Percentiles rank a stretch among this genome's conserved stretches.
phyloP scores from a whole-genome alignment of 2,888 invertebrate genomes.

The Microctonus aethiopoides region DNA sequence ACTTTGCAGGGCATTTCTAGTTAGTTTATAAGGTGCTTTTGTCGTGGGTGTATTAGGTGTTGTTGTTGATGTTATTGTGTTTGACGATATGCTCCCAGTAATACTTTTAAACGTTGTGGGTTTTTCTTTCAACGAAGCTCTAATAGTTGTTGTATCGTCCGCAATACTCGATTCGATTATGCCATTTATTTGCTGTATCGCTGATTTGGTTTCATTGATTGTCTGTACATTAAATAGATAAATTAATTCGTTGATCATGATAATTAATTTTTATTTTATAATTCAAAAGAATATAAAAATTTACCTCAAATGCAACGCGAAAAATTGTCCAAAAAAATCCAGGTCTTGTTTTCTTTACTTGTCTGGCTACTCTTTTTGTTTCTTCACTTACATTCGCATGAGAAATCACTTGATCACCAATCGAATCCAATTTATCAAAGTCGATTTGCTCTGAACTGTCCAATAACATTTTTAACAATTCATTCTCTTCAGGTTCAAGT shows the following conservation, averaged over 20 bases:
- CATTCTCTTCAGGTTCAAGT: conserved; percentile 8
- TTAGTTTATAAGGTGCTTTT: conserved; percentile 63
- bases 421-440: conserved; percentile 41
- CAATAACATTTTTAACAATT: conserved; percentile 31
- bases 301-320: conserved; percentile 61
- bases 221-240: conserved; percentile 62
- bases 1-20: conserved; percentile 63
- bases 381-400: conserved; percentile 53
- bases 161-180: conserved; percentile 55
- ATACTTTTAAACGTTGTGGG: conserved; percentile 41
- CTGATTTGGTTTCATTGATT: conserved; percentile 68
- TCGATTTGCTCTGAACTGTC: conserved; percentile 34
- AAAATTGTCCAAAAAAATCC: conserved; percentile 64
- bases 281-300: neutral
- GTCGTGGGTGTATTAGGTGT: conserved; percentile 62
- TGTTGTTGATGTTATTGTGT: too few species aligned
- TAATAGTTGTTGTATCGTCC: conserved; percentile 45
- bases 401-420: conserved; percentile 50
- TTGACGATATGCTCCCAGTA: too few species aligned
- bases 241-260: neutral
- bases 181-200: conserved; percentile 65
- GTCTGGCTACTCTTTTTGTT: conserved; percentile 56
- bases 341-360: conserved; percentile 56
- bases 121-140: conserved; percentile 25
- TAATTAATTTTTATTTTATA: neutral